phyloP scores from a whole-genome alignment of 2,797 vertebrate species.

The Meda fulgida region DNA sequence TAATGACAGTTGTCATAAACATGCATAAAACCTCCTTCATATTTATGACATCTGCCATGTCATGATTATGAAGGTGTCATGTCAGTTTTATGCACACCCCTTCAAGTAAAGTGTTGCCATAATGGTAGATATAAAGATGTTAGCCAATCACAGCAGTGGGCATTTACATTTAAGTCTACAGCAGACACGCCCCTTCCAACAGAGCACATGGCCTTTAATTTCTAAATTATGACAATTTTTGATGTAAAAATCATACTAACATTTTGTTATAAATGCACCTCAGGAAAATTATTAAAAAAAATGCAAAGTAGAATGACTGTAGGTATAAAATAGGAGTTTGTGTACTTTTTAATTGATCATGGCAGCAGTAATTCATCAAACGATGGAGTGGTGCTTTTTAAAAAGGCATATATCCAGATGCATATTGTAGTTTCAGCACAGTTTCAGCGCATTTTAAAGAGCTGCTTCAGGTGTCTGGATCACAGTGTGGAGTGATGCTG shows the following conservation, averaged over 20 bases:
- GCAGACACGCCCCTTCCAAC: background rate
- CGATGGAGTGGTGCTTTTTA: background rate
- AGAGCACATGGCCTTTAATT: background rate
- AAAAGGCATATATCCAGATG: background rate
- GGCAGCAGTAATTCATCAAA: slow-evolving; percentile 3
- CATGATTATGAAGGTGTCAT: too few relatives aligned
- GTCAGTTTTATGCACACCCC: too few relatives aligned
- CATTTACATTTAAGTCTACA: background rate
- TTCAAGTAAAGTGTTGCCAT: too few relatives aligned
- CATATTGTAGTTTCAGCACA: background rate
- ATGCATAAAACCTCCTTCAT: too few relatives aligned
- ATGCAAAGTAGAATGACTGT: background rate
- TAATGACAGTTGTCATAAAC: too few relatives aligned
- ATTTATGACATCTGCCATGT: too few relatives aligned
- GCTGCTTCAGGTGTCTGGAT: background rate
- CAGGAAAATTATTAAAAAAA: background rate
- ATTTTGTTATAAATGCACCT: background rate
- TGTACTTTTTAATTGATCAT: background rate
- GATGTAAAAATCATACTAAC: background rate
- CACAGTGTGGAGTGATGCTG: background rate
- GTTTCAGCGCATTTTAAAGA: background rate
- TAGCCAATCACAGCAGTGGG: background rate
- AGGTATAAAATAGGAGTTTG: background rate
- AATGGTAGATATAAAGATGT: too few relatives aligned
- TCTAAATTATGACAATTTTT: background rate